Conservation (phyloP, 2,888 invertebrate species). For the Tetanocera ferruginea region DNA sequence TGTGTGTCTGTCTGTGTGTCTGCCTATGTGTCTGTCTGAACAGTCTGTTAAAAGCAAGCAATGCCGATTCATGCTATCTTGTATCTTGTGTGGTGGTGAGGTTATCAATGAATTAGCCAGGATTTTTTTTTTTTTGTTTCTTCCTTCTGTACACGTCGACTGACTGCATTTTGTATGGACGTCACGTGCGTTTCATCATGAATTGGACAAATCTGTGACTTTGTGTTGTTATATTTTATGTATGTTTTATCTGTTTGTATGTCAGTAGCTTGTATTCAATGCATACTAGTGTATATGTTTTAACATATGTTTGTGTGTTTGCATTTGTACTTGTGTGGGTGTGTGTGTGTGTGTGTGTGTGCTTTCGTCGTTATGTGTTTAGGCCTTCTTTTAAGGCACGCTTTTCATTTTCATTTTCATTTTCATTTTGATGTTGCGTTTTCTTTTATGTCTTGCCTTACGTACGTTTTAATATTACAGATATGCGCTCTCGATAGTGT, state of each 20-base stretch:
- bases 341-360: background rate
- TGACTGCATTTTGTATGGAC: slow-evolving; percentile 10
- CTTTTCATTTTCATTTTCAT: too few species aligned
- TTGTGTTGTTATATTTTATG: background rate
- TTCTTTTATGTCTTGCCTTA: too few species aligned
- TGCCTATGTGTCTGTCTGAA: background rate
- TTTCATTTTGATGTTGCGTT: too few species aligned
- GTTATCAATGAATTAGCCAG: slow-evolving; percentile 28
- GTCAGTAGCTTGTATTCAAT: background rate
- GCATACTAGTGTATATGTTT: background rate
- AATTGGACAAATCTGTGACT: slow-evolving; percentile 35
- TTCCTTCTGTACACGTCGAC: background rate
- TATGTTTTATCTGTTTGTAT: background rate
- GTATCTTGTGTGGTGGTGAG: background rate
- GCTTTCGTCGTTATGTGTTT: background rate
- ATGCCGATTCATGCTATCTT: background rate
- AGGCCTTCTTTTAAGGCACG: too few species aligned
- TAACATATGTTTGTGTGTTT: background rate
- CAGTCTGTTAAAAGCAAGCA: too few species aligned
- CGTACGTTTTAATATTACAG: background rate
- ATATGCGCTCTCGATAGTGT: too few species aligned
- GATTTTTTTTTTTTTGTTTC: background rate
- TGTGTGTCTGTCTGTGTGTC: background rate
- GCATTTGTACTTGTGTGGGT: background rate
- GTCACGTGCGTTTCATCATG: slow-evolving; percentile 31